Evolutionary conservation across 2,888 invertebrate species (phyloP), one percentile per base, ranked within the genome.

Genomic region (Atherix ibis): DNA sequence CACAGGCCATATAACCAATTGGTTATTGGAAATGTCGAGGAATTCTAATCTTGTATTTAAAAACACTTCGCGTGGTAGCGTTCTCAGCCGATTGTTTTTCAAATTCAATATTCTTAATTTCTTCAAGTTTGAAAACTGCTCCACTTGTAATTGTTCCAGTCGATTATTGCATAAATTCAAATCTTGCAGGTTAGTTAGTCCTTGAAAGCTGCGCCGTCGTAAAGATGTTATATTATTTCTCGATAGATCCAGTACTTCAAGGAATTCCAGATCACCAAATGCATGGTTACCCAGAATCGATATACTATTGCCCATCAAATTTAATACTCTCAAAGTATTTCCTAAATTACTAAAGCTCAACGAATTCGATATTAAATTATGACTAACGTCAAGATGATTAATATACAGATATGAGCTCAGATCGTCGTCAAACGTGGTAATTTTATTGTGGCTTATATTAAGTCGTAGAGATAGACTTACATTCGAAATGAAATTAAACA

Each of bases 1-100:
- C 18, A 77, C 78, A 0, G 87, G 87, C 52, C 85, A 76, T n/a
- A 79, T 70, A 3, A 76, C 71, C 46, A 88, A 72, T 44, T 75
- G 76, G 51, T 88, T 87, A 44, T 69, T 68, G 43, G 81, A 76
- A 43, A 89, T 66, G 53, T 87, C 82, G 32, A 89, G 62, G 54
- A 78, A 77, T 53, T 85, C 85, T 33, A 87, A 62, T 13, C 76
- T 70, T 0, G 84, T 84, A 43, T 79, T 80, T 53, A 76, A 74
- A 53, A 85, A 83, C 5, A 81, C 73, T 44, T 83, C 83, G 36
- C 79, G 69, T 0, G 83, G 78, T 26, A 87, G 59, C 9, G 81
- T 71, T 47, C 74, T 70, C 42, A 88, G 58, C 42, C 71, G 70
- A 54, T 87, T 87, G 39, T 71, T 68, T 42, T 74, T 71, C 39